Evolutionary conservation across 1,140 invertebrate species (phyloP).

Genomic region (Hycleus cichorii): DNA sequence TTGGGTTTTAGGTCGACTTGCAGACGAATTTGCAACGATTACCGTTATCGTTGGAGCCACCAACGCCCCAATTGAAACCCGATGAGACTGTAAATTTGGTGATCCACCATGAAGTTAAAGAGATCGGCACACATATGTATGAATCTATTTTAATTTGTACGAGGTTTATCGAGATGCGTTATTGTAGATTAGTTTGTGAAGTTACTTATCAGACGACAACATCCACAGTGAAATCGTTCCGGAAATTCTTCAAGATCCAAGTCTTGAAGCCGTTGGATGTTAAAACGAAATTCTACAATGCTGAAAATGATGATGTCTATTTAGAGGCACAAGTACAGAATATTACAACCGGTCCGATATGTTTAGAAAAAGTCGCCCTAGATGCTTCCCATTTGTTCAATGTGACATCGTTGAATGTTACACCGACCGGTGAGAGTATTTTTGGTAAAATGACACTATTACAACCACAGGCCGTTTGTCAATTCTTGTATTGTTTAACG

Average conservation of each 20-base stretch:
- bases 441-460: constrained; percentile 82
- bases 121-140: constrained; percentile 94
- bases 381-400: constrained; percentile 86
- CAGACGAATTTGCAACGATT: constrained; percentile 87
- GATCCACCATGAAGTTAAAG: constrained; percentile 97
- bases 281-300: constrained; percentile 97
- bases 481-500: constrained; percentile 88
- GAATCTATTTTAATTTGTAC: constrained; percentile 22
- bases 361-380: constrained; percentile 83
- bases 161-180: background rate
- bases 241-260: constrained; percentile 98
- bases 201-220: constrained; percentile 76
- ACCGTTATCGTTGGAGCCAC: constrained; percentile 58
- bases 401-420: constrained; percentile 58
- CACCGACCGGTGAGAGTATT: constrained; percentile 58
- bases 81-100: constrained; percentile 88
- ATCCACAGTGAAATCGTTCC: constrained; percentile 67
- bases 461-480: constrained; percentile 68
- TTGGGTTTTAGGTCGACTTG: constrained; percentile 51
- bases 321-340: constrained; percentile 96
- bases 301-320: constrained; percentile 95
- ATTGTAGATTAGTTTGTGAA: constrained; percentile 85
- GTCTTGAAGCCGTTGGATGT: constrained; percentile 97
- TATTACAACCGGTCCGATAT: constrained; percentile 81
- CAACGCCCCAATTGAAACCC: constrained; percentile 61